Evolutionary conservation across 2,888 invertebrate species (phyloP), one percentile per base, ranked within the genome.

Genomic region (Hedychridium roseum): DNA sequence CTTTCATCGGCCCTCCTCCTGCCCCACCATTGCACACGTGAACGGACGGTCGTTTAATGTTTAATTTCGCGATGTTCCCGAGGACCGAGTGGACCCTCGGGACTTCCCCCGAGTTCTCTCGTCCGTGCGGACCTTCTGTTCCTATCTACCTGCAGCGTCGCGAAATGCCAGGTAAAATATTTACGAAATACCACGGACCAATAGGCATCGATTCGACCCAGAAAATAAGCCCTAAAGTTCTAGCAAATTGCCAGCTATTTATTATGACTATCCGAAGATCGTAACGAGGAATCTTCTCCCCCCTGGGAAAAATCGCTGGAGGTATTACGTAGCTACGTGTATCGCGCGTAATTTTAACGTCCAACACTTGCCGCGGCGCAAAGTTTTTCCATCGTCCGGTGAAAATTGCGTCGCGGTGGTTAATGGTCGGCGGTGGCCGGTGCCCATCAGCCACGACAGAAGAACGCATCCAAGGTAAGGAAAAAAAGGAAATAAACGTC

Each of bases 311-410:
- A n/a, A n/a, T n/a, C n/a, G n/a, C n/a, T n/a, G n/a, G n/a, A n/a
- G n/a, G n/a, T n/a, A n/a, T n/a, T n/a, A n/a, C n/a, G n/a, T n/a
- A n/a, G n/a, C n/a, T n/a, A n/a, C n/a, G n/a, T n/a, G n/a, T n/a
- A n/a, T n/a, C n/a, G n/a, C n/a, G n/a, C n/a, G n/a, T n/a, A n/a
- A 40, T 31, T 50, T 44, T 12, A 43, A 40, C 36, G 20, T 42
- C 37, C 37, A 16, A 16, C 21, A 14, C 31, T 34, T 17, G 37
- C 23, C 21, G 27, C n/a, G 16, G 26, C 32, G 55, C 44, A 60
- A 65, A 65, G 56, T 67, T 67, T 64, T 62, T 59, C 58, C 64
- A 64, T 64, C 60, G 60, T 50, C 57, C 47, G 47, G 41, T 49
- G 60, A 59, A 64, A 67, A 64, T 65, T 59, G 60, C 60, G 59